These are phyloP conservation scores for Platyura marginata DNA, from an alignment of 1,140 invertebrate species.

Conservation along the genomic window DNA sequence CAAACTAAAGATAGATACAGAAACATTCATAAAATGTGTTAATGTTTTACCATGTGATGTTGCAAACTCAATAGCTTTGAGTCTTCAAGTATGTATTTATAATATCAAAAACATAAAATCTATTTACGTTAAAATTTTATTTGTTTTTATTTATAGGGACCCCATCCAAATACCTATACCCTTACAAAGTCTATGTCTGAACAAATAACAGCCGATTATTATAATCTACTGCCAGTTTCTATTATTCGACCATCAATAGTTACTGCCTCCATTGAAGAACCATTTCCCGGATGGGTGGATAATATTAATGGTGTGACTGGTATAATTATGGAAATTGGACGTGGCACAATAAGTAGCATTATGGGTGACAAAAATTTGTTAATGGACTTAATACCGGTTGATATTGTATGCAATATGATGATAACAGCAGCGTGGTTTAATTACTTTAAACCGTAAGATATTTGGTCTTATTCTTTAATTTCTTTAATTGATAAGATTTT, in stretches of 20 bases:
- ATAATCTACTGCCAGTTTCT: slow-evolving; percentile 50
- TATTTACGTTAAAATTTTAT: neutral
- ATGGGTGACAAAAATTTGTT: slow-evolving; percentile 48
- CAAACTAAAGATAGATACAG: slow-evolving; percentile 33
- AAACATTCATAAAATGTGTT: slow-evolving; percentile 36
- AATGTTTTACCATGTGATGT: slow-evolving; percentile 36
- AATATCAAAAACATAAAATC: neutral
- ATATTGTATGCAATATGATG: slow-evolving; percentile 74
- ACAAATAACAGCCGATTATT: slow-evolving; percentile 42
- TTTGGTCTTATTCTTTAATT: neutral
- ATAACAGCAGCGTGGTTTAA: slow-evolving; percentile 60
- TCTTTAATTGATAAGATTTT: neutral
- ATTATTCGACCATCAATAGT: slow-evolving; percentile 88
- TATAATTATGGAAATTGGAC: slow-evolving; percentile 66
- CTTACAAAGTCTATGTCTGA: slow-evolving; percentile 75
- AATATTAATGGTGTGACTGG: slow-evolving; percentile 73
- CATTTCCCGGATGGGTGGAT: slow-evolving; percentile 84
- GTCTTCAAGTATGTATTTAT: slow-evolving; percentile 25
- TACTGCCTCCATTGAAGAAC: slow-evolving; percentile 54
- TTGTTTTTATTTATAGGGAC: slow-evolving; percentile 26
- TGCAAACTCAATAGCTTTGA: slow-evolving; percentile 31
- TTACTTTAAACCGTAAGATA: slow-evolving; percentile 4
- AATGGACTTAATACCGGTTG: slow-evolving; percentile 80
- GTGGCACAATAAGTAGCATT: slow-evolving; percentile 71
- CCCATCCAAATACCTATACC: slow-evolving; percentile 78